A percentile compares a stretch with the other conserved stretches of the same genome.
Evolutionary conservation across 2,888 invertebrate species (phyloP).

Genomic region (Ophraella communa): DNA sequence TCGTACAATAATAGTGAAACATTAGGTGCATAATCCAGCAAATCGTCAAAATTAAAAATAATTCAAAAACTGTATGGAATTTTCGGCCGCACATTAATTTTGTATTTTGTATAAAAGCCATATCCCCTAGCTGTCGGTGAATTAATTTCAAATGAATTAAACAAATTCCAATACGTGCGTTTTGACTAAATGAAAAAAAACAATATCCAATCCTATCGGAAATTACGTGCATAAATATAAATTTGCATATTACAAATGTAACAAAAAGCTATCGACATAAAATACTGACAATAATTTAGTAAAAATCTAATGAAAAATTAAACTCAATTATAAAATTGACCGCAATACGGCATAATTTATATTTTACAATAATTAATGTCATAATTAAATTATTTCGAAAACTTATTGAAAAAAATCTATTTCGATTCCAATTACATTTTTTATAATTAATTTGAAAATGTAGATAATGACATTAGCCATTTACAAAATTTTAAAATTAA

Average conservation of each 20-base stretch:
- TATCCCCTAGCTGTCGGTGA: background rate
- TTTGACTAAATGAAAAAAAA: background rate
- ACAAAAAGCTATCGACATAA: slow-evolving; percentile 2
- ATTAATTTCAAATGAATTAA: slow-evolving; percentile 4
- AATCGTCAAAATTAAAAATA: no score
- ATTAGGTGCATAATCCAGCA: no score
- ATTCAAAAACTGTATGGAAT: no score
- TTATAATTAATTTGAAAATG: background rate
- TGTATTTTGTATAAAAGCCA: background rate
- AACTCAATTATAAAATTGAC: slow-evolving; percentile 13
- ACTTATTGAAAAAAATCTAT: background rate
- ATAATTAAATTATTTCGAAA: background rate
- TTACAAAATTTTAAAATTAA: no score
- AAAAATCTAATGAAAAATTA: slow-evolving; percentile 13
- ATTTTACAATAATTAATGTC: background rate
- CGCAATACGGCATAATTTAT: slow-evolving; percentile 11
- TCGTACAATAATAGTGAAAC: no score
- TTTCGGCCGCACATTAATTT: background rate
- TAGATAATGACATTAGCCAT: background rate
- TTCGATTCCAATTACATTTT: background rate
- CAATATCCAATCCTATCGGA: background rate
- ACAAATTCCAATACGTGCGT: background rate
- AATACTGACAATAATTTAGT: background rate
- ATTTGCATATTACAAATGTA: slow-evolving; percentile 7
- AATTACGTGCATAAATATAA: slow-evolving; percentile 24